Conservation (phyloP, 2,113 vertebrate species). For the Octodon degus region DNA sequence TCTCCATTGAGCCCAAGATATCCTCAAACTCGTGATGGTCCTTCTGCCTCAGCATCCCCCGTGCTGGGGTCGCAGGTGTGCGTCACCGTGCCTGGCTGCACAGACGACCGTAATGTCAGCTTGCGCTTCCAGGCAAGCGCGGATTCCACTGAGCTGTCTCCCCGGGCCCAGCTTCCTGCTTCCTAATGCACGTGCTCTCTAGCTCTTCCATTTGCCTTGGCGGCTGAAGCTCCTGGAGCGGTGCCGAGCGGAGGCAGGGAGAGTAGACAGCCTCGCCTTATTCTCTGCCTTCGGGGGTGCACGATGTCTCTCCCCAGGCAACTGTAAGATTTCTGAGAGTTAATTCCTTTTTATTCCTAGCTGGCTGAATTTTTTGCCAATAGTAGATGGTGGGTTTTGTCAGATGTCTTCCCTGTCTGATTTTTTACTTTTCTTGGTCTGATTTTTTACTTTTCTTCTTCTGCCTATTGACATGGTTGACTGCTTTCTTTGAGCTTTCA, state of each 20-base stretch:
- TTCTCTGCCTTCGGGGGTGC: not conserved
- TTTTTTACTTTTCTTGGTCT: not conserved
- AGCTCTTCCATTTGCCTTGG: not conserved
- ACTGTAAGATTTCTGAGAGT: not conserved
- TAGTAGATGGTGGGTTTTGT: not conserved
- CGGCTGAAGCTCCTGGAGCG: not conserved
- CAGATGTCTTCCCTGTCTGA: not conserved
- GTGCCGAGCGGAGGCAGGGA: not conserved
- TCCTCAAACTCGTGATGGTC: not conserved
- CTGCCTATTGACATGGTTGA: not conserved
- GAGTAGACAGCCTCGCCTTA: not conserved
- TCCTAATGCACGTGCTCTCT: not conserved
- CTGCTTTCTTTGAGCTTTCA: not conserved
- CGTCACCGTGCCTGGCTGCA: not conserved
- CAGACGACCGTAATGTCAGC: no score
- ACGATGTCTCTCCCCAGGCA: not conserved
- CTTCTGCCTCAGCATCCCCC: not conserved
- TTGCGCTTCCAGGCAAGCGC: no score
- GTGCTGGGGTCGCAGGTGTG: not conserved
- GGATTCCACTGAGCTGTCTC: no score
- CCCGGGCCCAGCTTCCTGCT: no score
- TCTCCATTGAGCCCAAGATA: no score
- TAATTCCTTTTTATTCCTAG: not conserved
- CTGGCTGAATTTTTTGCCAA: not conserved
- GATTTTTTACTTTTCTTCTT: not conserved